Evolutionary conservation across 2,113 vertebrate species (phyloP).

Genomic region (Tympanuchus pallidicinctus): DNA sequence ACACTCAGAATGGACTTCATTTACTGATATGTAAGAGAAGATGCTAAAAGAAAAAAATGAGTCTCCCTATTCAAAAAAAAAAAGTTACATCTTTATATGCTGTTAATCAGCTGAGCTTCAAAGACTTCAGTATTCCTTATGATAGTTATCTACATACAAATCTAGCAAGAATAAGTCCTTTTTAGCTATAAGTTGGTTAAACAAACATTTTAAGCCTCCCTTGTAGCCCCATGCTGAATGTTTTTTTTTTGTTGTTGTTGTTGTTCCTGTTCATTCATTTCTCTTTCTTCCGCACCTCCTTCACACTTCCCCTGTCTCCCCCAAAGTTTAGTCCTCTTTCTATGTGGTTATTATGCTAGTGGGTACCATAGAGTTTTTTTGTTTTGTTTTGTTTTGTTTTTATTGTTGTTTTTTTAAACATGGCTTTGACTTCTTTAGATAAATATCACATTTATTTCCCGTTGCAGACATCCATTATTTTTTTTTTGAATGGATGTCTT

Average conservation of each 20-base stretch:
- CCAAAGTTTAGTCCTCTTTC: neutral
- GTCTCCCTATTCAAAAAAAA: neutral
- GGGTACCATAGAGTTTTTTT: neutral
- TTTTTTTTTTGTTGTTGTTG: neutral
- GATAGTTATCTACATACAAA: neutral
- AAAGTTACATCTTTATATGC: neutral
- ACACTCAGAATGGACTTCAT: slow-evolving; percentile 8
- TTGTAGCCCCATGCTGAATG: neutral
- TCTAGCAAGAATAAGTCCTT: neutral
- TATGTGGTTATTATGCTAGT: accelerated
- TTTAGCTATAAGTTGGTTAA: neutral
- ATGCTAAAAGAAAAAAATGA: neutral
- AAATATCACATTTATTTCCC: neutral
- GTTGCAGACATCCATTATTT: neutral
- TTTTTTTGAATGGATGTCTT: neutral
- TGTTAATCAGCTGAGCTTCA: neutral
- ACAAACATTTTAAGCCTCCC: neutral
- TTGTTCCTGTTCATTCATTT: neutral
- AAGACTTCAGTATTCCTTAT: neutral
- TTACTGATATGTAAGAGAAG: neutral
- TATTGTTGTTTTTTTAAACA: neutral
- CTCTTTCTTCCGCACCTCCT: neutral
- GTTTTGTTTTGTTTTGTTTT: too few relatives aligned
- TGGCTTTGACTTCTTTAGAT: neutral
- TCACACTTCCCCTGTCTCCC: too few relatives aligned